Evolutionary conservation across 2,797 vertebrate genomes (phyloP), one percentile per base, ranked within the genome.

Genomic region (Taenioides sp.): DNA sequence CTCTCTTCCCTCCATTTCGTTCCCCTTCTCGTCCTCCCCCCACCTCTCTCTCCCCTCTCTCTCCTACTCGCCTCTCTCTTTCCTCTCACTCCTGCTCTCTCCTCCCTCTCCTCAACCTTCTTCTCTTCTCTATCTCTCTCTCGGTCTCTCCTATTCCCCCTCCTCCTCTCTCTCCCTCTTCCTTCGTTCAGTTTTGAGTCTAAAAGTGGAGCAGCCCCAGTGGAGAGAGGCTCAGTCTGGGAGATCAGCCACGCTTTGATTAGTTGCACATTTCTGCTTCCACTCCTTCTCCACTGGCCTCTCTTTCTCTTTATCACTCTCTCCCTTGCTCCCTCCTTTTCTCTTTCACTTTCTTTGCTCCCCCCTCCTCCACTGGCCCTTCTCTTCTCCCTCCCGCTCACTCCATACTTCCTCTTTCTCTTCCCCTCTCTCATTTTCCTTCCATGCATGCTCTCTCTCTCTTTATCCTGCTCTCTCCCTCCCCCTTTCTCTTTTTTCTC

Each of bases 231-330:
- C 60, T 79, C 67, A 67, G 22, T 79, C 63, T 43, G 83, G 81
- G 80, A 86, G 50, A 58, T 54, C 4, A 2, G 76, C 82, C 80
- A 86, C 27, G 63, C 17, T 82, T 82, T 81, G 73, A 85, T 83
- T 79, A 76, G 61, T 84, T 72, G 87, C 89, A 86, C 54, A 86
- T 87, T 82, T 86, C 65, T 74, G 20, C 52, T 54, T n/a, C 20
- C n/a, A 22, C 11, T 57, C 54, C 72, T 55, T 59, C 27, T 57
- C 31, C 18, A 37, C 31, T 62, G 20, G 20, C 58, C 20, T 65
- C 49, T 43, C 50, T 52, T 20, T 52, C 52, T 20, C n/a, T 23
- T 7, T 7, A 34, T 34, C 31, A 34, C 52, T 23, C n/a, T 55
- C 2, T 55, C n/a, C 22, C n/a, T 55, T n/a, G 1, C 2, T 55